A percentile compares a stretch with the other conserved stretches of the same genome.
phyloP scores from a whole-genome alignment of 2,113 vertebrate genomes.

The Tupaia tana region DNA sequence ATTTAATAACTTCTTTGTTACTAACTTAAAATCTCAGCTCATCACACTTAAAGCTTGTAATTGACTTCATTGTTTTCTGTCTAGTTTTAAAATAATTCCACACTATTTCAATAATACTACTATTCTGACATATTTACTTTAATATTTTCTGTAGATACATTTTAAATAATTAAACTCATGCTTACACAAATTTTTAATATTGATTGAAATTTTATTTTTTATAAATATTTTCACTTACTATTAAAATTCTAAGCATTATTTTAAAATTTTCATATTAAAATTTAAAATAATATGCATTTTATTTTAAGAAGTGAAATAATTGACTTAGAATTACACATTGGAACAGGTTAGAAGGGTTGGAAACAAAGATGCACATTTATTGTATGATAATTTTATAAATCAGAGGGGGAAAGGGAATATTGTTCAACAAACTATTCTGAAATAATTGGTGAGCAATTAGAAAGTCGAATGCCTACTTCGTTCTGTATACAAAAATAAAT shows the following conservation, averaged over 20 bases:
- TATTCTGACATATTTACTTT: neutral
- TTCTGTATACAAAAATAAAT: neutral
- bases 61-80: neutral
- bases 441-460: neutral
- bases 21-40: neutral
- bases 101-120: neutral
- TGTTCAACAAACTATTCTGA: slow-evolving; percentile 22
- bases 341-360: neutral
- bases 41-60: neutral
- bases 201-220: neutral
- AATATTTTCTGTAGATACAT: neutral
- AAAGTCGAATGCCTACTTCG: neutral
- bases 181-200: neutral
- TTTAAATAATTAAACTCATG: neutral
- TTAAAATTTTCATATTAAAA: neutral
- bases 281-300: slow-evolving; percentile 19
- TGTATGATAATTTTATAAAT: neutral
- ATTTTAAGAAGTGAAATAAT: neutral
- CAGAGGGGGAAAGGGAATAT: neutral
- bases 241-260: neutral
- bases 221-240: slow-evolving; percentile 14
- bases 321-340: neutral
- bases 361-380: slow-evolving; percentile 18
- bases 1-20: neutral
- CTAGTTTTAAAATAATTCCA: neutral